Evolutionary conservation across 2,113 vertebrate genomes (phyloP).

Genomic region (Dipodomys ordii): DNA sequence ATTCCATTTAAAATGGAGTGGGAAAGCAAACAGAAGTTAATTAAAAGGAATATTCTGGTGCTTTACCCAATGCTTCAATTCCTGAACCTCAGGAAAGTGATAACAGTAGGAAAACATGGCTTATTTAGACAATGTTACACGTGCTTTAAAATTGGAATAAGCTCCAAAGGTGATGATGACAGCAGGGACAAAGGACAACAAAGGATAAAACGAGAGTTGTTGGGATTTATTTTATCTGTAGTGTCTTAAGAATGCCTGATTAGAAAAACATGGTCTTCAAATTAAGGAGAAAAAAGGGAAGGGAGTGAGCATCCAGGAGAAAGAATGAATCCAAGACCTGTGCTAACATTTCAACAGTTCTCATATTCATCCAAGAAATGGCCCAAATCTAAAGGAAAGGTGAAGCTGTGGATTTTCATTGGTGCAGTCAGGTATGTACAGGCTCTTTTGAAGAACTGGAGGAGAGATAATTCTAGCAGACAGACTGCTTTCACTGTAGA

Average conservation of each 20-base stretch:
- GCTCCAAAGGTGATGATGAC: not conserved
- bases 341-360: not conserved
- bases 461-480: not conserved
- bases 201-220: not conserved
- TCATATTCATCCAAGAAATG: slow-evolving; percentile 14
- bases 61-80: slow-evolving; percentile 3
- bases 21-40: slow-evolving; percentile 55
- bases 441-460: not conserved
- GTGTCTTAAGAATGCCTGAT: slow-evolving; percentile 10
- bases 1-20: slow-evolving; percentile 37
- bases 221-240: not conserved
- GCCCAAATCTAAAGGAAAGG: not conserved
- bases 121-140: not conserved
- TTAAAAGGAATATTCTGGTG: slow-evolving; percentile 16
- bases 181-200: not conserved
- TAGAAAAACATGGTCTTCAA: not conserved
- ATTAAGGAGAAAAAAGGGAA: not conserved
- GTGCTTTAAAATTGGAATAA: slow-evolving; percentile 28
- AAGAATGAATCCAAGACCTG: not conserved
- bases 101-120: slow-evolving; percentile 1
- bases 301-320: not conserved
- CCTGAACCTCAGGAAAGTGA: not conserved
- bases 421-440: not conserved
- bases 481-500: not conserved
- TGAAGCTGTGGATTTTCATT: not conserved